Evolutionary conservation across 2,888 invertebrate species (phyloP).

Genomic region (Trichacis sp.): DNA sequence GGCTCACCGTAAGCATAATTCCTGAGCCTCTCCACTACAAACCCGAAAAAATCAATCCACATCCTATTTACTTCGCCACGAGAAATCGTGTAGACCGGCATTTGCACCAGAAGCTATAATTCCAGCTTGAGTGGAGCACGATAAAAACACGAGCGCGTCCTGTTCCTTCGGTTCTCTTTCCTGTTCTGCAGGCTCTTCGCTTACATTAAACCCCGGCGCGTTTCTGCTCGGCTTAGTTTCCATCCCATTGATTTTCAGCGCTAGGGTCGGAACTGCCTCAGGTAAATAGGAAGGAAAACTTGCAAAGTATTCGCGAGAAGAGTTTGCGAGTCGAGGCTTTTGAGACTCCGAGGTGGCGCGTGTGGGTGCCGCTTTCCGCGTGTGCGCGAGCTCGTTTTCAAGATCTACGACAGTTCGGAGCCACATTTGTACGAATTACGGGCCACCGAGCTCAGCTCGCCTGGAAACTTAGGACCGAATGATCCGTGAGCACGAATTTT

Average conservation of each 20-base stretch:
- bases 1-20: neutral
- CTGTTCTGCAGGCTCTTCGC: constrained; percentile 26
- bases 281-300: constrained; percentile 64
- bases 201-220: constrained; percentile 56
- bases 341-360: constrained; percentile 23
- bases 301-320: constrained; percentile 60
- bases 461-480: constrained; percentile 43
- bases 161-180: constrained; percentile 19
- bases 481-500: constrained; percentile 34
- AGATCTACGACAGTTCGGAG: constrained; percentile 44
- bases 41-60: constrained; percentile 40
- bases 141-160: constrained; percentile 49
- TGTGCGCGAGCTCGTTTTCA: constrained; percentile 40
- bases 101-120: constrained; percentile 52
- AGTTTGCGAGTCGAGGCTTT: constrained; percentile 44
- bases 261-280: constrained; percentile 51
- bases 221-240: constrained; percentile 60
- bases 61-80: constrained; percentile 21
- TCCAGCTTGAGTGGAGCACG: constrained; percentile 45
- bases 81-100: constrained; percentile 39
- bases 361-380: constrained; percentile 30
- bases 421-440: constrained; percentile 46
- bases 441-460: constrained; percentile 39
- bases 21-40: neutral
- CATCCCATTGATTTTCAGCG: constrained; percentile 61